Evolutionary conservation across 2,113 vertebrate genomes (phyloP), one percentile per base, ranked within the genome.

Genomic region (Aleadryas rufinucha): DNA sequence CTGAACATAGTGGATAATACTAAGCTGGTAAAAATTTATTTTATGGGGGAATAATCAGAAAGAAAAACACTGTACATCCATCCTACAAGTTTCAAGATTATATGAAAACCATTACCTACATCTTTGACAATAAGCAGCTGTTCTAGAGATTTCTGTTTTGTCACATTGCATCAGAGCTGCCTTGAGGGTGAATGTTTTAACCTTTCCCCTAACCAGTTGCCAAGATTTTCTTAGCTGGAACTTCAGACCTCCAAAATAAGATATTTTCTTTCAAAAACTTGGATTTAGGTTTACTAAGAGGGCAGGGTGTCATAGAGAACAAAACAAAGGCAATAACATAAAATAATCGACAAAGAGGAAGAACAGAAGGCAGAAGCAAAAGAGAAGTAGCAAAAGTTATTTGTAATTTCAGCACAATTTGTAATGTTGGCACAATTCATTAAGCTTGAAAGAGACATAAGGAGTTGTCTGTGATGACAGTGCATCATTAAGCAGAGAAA

Each of bases 401-500:
- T 13, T 61, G 14, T 30, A 26, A 37, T 28, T 69, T 80, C 45
- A 79, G 42, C 47, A 64, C 60, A 41, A 22, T 41, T 41, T 21
- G 37, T 41, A 41, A 49, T 0, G 2, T 33, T 5, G 2, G 42
- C 42, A 61, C 42, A 89, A 44, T 66, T 83, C 23, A 33, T 35
- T 64, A 71, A 49, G 68, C 9, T 89, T 70, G 84, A 94, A 88
- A 65, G 35, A 94, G 41, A 69, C 18, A 63, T 15, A 76, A 71
- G 33, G 24, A 80, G 47, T 16, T 91, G 71, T 33, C 59, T 90
- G 61, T 47, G 50, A 76, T 7, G 76, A 61, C 39, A 92, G 70
- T 41, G 68, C 35, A 63, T 83, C 68, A 76, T 96, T 69, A 90
- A 84, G 87, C 72, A 94, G 76, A 96, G 84, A 87, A 96, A 97